These are phyloP conservation scores for Crenichthys baileyi DNA, from an alignment of 2,797 vertebrate species.

Conservation along the genomic window DNA sequence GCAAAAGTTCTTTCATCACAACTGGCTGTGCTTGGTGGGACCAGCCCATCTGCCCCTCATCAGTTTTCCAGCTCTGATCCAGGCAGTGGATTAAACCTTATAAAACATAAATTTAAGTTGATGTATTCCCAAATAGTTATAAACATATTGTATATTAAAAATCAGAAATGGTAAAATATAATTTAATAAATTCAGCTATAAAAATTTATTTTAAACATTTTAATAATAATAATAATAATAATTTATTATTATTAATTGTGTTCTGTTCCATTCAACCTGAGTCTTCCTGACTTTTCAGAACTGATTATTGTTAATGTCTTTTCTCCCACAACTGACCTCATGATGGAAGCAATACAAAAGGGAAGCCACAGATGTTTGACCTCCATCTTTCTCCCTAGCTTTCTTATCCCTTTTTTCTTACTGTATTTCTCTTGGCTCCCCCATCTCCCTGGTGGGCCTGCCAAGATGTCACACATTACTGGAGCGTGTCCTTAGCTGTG, in stretches of 20 bases:
- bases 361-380: conserved; percentile 63
- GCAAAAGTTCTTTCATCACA: no score
- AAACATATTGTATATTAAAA: no score
- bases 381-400: conserved; percentile 40
- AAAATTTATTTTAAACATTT: neutral
- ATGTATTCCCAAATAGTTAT: no score
- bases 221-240: no score
- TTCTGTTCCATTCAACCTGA: neutral
- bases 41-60: no score
- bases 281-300: conserved; percentile 19
- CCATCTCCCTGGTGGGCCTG: conserved; percentile 51
- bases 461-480: conserved; percentile 72
- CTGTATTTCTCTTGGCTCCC: conserved; percentile 37
- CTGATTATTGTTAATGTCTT: conserved; percentile 21
- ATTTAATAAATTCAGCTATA: neutral
- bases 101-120: no score
- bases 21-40: no score
- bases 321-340: conserved; percentile 40
- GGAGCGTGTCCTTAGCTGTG: conserved; percentile 74
- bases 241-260: neutral
- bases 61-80: no score
- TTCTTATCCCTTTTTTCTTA: conserved; percentile 31
- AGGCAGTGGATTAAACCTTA: no score
- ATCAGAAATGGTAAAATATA: no score
- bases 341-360: conserved; percentile 43